A percentile compares a stretch with the other conserved stretches of the same genome.
Evolutionary conservation across 2,113 vertebrate genomes (phyloP).

Genomic region (Alosa alosa): DNA sequence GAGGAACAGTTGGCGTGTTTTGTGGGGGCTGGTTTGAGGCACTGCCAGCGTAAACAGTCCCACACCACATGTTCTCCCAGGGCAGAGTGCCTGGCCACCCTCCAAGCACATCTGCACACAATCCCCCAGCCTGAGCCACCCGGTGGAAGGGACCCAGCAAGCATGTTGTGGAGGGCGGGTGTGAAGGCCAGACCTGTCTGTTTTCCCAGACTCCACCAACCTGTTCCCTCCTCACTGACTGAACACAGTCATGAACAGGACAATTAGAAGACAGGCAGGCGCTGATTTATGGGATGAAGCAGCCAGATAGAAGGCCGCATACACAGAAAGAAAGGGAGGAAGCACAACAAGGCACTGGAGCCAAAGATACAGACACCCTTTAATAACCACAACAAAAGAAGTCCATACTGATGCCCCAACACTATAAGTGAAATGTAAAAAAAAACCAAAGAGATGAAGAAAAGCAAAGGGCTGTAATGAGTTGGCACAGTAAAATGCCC

Average conservation of each 20-base stretch:
- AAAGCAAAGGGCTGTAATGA: neutral
- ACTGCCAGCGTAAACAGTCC: constrained; percentile 76
- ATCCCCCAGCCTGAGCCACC: constrained; percentile 62
- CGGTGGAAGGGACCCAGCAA: constrained; percentile 51
- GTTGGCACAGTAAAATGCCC: neutral
- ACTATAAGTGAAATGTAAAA: neutral
- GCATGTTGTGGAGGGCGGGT: constrained; percentile 27
- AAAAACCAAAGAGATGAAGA: neutral
- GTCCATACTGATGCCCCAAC: neutral
- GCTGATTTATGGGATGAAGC: neutral
- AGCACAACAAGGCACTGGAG: neutral
- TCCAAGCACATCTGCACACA: constrained; percentile 80
- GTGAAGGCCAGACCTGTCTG: constrained; percentile 21
- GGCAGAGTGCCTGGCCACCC: constrained; percentile 70
- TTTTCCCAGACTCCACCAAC: constrained; percentile 49
- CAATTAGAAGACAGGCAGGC: constrained; percentile 20
- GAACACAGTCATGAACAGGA: constrained; percentile 26
- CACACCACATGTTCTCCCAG: constrained; percentile 79
- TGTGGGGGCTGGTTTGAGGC: constrained; percentile 74
- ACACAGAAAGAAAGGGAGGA: neutral
- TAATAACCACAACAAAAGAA: neutral
- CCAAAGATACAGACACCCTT: neutral
- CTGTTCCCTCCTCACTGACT: constrained; percentile 28
- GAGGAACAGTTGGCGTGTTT: constrained; percentile 54
- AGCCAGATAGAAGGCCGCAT: neutral